These are phyloP conservation scores for Andrena dorsata DNA, from an alignment of 2,888 invertebrate genomes.

Conservation along the genomic window DNA sequence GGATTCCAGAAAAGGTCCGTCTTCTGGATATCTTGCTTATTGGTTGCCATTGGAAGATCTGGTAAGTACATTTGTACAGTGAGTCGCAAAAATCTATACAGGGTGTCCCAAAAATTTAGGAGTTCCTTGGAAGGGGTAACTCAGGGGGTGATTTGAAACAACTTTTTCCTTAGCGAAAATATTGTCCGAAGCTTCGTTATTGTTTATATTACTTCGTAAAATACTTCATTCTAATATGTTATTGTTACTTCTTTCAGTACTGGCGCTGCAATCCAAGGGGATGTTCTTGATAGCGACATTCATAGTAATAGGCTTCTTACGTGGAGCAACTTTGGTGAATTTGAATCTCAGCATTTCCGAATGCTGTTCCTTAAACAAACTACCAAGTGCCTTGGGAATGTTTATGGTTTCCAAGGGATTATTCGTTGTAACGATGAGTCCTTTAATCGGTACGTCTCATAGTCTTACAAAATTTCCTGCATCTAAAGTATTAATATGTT, in stretches of 20 bases:
- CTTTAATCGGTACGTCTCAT: conserved; percentile 83
- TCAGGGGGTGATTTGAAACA: too few species aligned
- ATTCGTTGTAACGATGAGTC: conserved; percentile 90
- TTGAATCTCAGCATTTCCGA: conserved; percentile 92
- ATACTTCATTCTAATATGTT: neutral
- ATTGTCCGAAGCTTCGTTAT: too few species aligned
- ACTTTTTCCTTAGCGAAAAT: too few species aligned
- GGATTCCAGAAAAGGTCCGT: conserved; percentile 90
- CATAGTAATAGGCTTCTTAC: conserved; percentile 91
- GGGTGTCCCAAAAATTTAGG: too few species aligned
- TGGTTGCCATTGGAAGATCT: conserved; percentile 90
- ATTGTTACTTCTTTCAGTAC: conserved; percentile 86
- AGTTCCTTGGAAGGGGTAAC: too few species aligned
- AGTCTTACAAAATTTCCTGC: neutral
- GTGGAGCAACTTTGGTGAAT: conserved; percentile 92
- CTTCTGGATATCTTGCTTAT: conserved; percentile 90
- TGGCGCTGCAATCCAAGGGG: conserved; percentile 91
- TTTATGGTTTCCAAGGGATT: conserved; percentile 92
- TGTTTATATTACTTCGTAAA: too few species aligned
- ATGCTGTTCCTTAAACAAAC: conserved; percentile 89
- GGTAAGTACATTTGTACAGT: conserved; percentile 86
- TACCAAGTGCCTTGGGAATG: conserved; percentile 92
- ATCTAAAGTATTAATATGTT: too few species aligned
- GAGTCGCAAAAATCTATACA: too few species aligned
- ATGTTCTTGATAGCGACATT: conserved; percentile 89